Evolutionary conservation across 1,140 invertebrate genomes (phyloP).

Genomic region (Sycobia sp.): DNA sequence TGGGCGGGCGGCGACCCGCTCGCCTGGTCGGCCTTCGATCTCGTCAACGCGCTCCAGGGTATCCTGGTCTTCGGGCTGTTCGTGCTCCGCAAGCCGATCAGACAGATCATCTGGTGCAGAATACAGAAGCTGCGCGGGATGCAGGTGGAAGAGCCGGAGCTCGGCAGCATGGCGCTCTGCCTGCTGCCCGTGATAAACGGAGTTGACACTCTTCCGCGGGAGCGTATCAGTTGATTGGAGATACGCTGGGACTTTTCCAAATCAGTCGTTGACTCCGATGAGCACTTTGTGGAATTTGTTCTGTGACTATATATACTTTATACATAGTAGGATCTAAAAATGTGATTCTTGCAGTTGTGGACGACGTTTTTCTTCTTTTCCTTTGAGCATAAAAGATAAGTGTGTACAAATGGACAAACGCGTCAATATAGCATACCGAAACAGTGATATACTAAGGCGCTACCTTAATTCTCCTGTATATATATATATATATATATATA

Average conservation of each 20-base stretch:
- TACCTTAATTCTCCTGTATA: no score
- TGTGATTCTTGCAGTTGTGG: no score
- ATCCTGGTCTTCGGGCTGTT: constrained; percentile 61
- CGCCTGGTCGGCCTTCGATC: constrained; percentile 62
- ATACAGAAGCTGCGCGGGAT: constrained; percentile 49
- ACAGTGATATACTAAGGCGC: no score
- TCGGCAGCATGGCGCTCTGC: constrained; percentile 47
- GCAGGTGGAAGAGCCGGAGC: constrained; percentile 38
- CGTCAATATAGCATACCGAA: no score
- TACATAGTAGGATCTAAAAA: no score
- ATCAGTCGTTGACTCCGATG: not conserved
- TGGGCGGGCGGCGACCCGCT: constrained; percentile 50
- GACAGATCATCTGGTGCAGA: constrained; percentile 50
- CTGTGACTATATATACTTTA: not conserved
- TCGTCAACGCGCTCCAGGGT: constrained; percentile 62
- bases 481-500: no score
- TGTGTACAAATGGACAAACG: no score
- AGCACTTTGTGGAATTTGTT: not conserved
- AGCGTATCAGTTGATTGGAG: constrained; percentile 11
- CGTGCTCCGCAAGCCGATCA: constrained; percentile 62
- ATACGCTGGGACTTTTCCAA: no score
- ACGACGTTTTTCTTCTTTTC: no score
- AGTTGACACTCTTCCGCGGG: not conserved
- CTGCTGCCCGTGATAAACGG: constrained; percentile 43
- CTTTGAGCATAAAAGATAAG: no score